Evolutionary conservation across 2,888 invertebrate genomes (phyloP), one percentile per base, ranked within the genome.

Genomic region (Dyspetes luteomarginatus): DNA sequence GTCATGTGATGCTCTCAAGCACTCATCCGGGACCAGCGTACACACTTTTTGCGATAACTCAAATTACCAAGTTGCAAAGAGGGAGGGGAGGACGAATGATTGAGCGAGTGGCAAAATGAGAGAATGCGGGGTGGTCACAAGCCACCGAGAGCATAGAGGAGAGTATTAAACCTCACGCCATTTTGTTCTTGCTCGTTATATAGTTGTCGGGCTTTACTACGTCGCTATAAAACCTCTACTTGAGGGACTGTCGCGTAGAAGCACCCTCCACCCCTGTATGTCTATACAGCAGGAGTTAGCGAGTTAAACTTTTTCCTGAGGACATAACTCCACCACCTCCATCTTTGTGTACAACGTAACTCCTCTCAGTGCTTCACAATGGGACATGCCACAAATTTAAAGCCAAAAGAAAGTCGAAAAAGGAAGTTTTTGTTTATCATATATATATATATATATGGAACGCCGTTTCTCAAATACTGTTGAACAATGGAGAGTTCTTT

Each of bases 21-120:
- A 73, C 74, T 67, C 79, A 64, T 65, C 58, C 69, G 74, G 56
- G 64, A 17, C 26, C 24, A 19, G 56, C 26, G 48, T 58, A 24
- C 22, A 56, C 22, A 65, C 69, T 79, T 79, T 75, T 75, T 71
- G 65, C 74, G 65, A 79, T 75, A 71, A 79, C 64, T 79, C 75
- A 75, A 75, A 79, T 79, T 75, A 75, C 64, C 50, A 52, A 71
- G 74, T 71, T 75, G 50, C 62, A 26, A 55, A 41, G 64, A 45
- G 48, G 52, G 60, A 68, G 52, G 19, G 24, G 48, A 48, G 17
- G 45, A 9, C 26, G 73, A 50, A 78, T 73, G 67, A 78, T 67
- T 73, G 72, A 73, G 52, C 62, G 30, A 41, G 67, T 17, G 50
- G 36, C 4, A 74, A 64, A 74, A 69, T 28, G 64, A 36, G 56